Evolutionary conservation across 1,140 invertebrate species (phyloP).

Genomic region (Pseudomyrmex cubaensis): DNA sequence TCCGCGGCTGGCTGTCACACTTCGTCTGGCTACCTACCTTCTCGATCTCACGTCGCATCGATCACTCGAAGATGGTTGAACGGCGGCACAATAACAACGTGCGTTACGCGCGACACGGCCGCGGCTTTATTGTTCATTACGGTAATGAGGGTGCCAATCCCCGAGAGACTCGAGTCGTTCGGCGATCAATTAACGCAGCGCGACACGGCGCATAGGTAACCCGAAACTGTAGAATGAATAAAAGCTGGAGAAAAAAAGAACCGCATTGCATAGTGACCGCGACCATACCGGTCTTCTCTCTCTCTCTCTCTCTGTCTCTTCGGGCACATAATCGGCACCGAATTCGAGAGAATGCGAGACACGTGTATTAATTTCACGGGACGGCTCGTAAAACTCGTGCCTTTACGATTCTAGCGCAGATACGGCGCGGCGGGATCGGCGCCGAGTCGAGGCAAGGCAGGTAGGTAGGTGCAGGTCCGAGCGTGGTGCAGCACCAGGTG

Average conservation of each 20-base stretch:
- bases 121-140: conserved; percentile 73
- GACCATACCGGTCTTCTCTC: conserved; percentile 22
- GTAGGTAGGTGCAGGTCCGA: conserved; percentile 76
- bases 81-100: conserved; percentile 21
- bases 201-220: conserved; percentile 60
- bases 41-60: neutral
- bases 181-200: conserved; percentile 71
- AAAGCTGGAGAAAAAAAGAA: conserved; percentile 12
- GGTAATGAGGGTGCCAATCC: conserved; percentile 65
- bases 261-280: conserved; percentile 1
- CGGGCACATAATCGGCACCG: conserved; percentile 76
- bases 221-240: conserved; percentile 71
- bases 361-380: conserved; percentile 81
- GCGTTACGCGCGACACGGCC: conserved; percentile 53
- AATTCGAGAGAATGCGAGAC: conserved; percentile 79
- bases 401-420: conserved; percentile 81
- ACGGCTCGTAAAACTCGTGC: conserved; percentile 79
- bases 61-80: conserved; percentile 26
- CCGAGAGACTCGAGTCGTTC: conserved; percentile 63
- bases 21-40: neutral
- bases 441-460: conserved; percentile 68
- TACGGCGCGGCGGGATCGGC: conserved; percentile 66
- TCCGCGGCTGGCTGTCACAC: neutral
- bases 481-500: conserved; percentile 60
- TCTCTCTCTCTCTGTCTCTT: neutral